phyloP scores from a whole-genome alignment of 2,113 vertebrate species.

The Sclerurus mexicanus region DNA sequence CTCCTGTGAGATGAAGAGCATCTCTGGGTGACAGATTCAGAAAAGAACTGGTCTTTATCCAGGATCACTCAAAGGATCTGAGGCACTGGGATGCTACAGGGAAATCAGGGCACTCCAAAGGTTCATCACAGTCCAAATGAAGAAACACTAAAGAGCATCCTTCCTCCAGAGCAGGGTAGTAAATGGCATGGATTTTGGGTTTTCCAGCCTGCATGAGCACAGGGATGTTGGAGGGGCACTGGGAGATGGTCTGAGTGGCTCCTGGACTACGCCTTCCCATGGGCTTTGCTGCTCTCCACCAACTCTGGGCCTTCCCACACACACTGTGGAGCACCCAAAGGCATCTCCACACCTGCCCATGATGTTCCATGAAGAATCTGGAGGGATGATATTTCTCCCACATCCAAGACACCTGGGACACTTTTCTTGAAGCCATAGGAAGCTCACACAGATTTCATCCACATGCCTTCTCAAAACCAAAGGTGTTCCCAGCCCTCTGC shows the following conservation, averaged over 20 bases:
- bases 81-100: not conserved
- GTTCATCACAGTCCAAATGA: not conserved
- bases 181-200: not conserved
- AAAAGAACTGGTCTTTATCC: not conserved
- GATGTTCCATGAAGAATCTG: not conserved
- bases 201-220: not conserved
- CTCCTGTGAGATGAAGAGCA: not conserved
- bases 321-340: not conserved
- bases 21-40: not conserved
- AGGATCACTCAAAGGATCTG: not conserved
- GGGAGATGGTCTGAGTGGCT: not conserved
- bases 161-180: not conserved
- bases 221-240: not conserved
- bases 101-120: not conserved
- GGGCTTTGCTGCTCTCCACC: not conserved
- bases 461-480: not conserved
- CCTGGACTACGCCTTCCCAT: not conserved
- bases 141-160: not conserved
- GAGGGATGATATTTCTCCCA: not conserved
- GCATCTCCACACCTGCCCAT: not conserved
- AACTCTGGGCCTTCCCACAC: accelerated
- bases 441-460: not conserved
- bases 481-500: not conserved
- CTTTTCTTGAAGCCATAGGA: not conserved
- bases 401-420: too few relatives aligned